Conservation (phyloP, 2,797 vertebrate species). For the Oryzias sinensis region DNA sequence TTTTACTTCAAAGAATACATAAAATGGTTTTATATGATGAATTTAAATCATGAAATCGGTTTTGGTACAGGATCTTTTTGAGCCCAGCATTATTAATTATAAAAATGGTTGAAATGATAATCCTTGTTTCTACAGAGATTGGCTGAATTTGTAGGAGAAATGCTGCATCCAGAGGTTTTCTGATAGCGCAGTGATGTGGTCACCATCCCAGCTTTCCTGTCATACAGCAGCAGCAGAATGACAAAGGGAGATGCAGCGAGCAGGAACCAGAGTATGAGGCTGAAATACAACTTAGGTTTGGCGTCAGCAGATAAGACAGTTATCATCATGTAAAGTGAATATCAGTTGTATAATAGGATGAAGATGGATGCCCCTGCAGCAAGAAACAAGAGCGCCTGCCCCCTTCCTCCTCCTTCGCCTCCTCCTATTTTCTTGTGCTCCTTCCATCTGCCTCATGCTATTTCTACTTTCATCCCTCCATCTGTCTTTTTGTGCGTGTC, state of each 20-base stretch:
- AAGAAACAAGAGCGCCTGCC: slow-evolving; percentile 66
- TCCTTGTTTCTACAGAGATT: not conserved
- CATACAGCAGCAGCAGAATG: slow-evolving; percentile 48
- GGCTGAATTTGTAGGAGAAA: slow-evolving; percentile 11
- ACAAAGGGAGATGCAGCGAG: slow-evolving; percentile 38
- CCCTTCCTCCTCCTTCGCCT: slow-evolving; percentile 64
- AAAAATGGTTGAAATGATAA: no score
- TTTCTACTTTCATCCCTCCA: slow-evolving; percentile 64
- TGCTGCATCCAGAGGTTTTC: slow-evolving; percentile 21
- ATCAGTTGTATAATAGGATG: slow-evolving; percentile 73
- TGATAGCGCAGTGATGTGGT: slow-evolving; percentile 14
- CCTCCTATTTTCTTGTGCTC: slow-evolving; percentile 49
- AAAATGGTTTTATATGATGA: no score
- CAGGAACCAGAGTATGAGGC: slow-evolving; percentile 11
- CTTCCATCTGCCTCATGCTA: slow-evolving; percentile 67
- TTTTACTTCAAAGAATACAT: no score
- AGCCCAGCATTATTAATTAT: no score
- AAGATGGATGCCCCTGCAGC: slow-evolving; percentile 72
- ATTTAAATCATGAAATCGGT: no score
- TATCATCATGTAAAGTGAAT: slow-evolving; percentile 67
- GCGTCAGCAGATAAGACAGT: slow-evolving; percentile 38
- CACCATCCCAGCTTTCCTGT: slow-evolving; percentile 26
- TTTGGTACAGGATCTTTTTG: no score
- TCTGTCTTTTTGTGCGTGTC: slow-evolving; percentile 50
- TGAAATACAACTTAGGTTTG: slow-evolving; percentile 42